A percentile compares a stretch with the other conserved stretches of the same genome.
These are phyloP conservation scores for Sycophila sp. DNA, from an alignment of 1,140 invertebrate species.

Conservation along the genomic window DNA sequence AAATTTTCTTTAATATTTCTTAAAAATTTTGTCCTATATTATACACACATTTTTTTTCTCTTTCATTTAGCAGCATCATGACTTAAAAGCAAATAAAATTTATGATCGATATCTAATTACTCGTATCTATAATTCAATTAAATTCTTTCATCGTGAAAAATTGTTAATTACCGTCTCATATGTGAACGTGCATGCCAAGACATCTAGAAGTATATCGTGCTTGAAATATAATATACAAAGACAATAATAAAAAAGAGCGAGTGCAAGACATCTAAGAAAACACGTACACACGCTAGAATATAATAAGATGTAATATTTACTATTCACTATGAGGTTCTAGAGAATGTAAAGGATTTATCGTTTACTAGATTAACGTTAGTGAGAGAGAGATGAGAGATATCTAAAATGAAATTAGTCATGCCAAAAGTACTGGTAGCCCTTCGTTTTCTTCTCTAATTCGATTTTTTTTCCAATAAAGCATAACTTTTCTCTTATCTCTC, in stretches of 20 bases:
- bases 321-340: slow-evolving; percentile 13
- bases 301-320: slow-evolving; percentile 44
- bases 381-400: slow-evolving; percentile 14
- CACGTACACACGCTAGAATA: slow-evolving; percentile 60
- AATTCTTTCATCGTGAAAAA: background rate
- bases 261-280: slow-evolving; percentile 65
- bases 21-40: slow-evolving; percentile 13
- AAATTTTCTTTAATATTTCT: background rate
- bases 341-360: background rate
- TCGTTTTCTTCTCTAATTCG: background rate
- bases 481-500: slow-evolving; percentile 24
- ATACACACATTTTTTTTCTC: slow-evolving; percentile 39
- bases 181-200: slow-evolving; percentile 62
- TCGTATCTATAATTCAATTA: background rate
- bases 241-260: slow-evolving; percentile 58
- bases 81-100: slow-evolving; percentile 11
- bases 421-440: slow-evolving; percentile 1
- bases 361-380: slow-evolving; percentile 4
- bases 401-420: slow-evolving; percentile 19
- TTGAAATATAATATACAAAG: slow-evolving; percentile 53
- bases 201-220: slow-evolving; percentile 62
- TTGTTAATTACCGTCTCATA: slow-evolving; percentile 27
- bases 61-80: slow-evolving; percentile 4
- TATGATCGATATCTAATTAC: background rate
- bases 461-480: background rate